Conservation (phyloP, 2,113 vertebrate species). For the Mohoua ochrocephala region DNA sequence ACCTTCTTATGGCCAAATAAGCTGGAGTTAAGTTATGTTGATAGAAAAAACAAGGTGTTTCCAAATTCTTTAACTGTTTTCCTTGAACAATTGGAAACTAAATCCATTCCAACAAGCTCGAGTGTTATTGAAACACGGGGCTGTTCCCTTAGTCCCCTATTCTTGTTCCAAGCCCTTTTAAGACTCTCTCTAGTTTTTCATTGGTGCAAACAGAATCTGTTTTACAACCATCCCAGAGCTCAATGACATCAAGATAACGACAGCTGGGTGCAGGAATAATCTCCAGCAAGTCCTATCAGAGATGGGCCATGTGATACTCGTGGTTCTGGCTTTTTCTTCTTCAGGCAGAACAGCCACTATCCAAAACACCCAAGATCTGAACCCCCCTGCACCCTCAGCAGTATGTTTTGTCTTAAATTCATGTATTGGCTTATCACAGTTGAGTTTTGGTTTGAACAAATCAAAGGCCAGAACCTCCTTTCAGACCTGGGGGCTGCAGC, state of each 20-base stretch:
- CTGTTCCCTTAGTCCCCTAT: background rate
- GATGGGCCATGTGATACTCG: fast-evolving
- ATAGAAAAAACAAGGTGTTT: background rate
- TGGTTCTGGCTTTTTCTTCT: background rate
- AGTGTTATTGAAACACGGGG: fast-evolving
- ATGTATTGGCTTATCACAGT: fast-evolving
- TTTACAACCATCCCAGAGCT: background rate
- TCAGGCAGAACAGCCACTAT: background rate
- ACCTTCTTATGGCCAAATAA: background rate
- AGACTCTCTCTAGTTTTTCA: background rate
- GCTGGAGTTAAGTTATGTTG: background rate
- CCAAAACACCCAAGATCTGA: background rate
- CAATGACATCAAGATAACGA: fast-evolving
- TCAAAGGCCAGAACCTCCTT: background rate
- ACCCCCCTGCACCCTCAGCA: background rate
- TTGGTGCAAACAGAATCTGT: background rate
- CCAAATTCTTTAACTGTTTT: background rate
- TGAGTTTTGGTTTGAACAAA: background rate
- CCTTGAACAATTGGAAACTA: background rate
- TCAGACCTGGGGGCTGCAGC: background rate
- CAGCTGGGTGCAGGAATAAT: background rate
- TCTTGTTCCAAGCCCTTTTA: background rate
- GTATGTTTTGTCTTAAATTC: background rate
- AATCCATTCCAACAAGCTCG: background rate
- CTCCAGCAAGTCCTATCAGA: background rate